Evolutionary conservation across 2,113 vertebrate species (phyloP), one percentile per base, ranked within the genome.

Genomic region (Lates calcarifer): DNA sequence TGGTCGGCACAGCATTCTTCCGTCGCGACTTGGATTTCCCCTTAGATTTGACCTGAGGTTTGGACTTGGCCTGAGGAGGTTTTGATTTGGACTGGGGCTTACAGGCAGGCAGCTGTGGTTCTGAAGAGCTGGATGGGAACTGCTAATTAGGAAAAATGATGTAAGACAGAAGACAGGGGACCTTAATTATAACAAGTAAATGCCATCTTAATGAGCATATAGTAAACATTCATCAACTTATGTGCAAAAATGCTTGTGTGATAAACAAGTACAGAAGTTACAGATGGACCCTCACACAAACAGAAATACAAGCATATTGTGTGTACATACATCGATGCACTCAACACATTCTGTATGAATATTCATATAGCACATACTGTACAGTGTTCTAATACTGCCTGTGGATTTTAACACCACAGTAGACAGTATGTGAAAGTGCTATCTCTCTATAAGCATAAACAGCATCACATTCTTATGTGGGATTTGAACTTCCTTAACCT

Each of bases 61-160:
- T 94, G 53, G 87, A 45, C 61, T 92, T 89, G 17, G 77, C 13
- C 66, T 84, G 84, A 5, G 82, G 37, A 20, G 66, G 1, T 68
- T 87, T 89, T 9, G 85, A 77, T 43, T 75, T 91, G 60, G 64
- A 7, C 68, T 89, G 81, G 14, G 81, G 64, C n/a, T 88, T 79
- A 58, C 78, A 87, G 20, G 62, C 53, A 53, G 84, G 88, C 47
- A 87, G 78, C 49, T 75, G 85, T 72, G 81, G 87, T 28, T 65
- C 55, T 45, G 62, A 12, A 65, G 15, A 60, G 39, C 29, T 58
- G 65, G 43, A 72, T 1, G n/a, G 77, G 31, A 3, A 20, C 63
- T n/a, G 45, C 20, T 69, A 17, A 67, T 55, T 37, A 47, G 33
- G 49, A 82, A 29, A 20, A 57, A 84, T 31, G 0, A 76, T 13